Conservation (phyloP, 2,888 invertebrate species). For the Cerceris ruficornis region DNA sequence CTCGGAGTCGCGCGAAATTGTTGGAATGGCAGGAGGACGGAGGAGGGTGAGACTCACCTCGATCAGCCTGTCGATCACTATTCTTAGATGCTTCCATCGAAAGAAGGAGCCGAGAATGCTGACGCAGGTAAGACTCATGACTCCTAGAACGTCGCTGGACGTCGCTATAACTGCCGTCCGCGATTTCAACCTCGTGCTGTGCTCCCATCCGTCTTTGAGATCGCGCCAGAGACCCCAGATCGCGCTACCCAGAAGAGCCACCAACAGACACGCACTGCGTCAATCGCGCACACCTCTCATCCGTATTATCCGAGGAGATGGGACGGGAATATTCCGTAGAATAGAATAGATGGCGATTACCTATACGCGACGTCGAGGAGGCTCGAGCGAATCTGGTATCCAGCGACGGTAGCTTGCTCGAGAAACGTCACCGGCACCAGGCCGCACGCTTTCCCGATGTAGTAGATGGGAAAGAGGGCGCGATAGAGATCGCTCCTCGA, state of each 20-base stretch:
- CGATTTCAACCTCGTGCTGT: slow-evolving; percentile 84
- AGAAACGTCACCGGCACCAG: slow-evolving; percentile 74
- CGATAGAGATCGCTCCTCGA: slow-evolving; percentile 72
- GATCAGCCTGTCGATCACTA: slow-evolving; percentile 83
- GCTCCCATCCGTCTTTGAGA: slow-evolving; percentile 83
- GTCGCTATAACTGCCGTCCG: slow-evolving; percentile 84
- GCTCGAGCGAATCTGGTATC: slow-evolving; percentile 66
- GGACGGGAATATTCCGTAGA: background rate
- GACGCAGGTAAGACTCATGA: slow-evolving; percentile 83
- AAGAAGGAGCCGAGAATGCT: slow-evolving; percentile 83
- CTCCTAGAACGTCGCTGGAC: slow-evolving; percentile 84
- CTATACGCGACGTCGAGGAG: slow-evolving; percentile 70
- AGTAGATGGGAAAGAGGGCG: slow-evolving; percentile 75
- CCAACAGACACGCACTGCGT: slow-evolving; percentile 63
- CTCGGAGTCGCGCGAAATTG: background rate
- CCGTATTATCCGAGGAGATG: background rate
- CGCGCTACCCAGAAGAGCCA: slow-evolving; percentile 60
- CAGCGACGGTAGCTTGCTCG: slow-evolving; percentile 56
- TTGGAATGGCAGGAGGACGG: too few species aligned
- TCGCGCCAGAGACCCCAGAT: slow-evolving; percentile 84
- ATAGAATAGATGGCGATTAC: slow-evolving; percentile 51
- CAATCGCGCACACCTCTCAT: background rate
- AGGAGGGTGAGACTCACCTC: slow-evolving; percentile 62
- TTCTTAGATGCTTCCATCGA: slow-evolving; percentile 83
- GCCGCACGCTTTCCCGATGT: slow-evolving; percentile 75